Evolutionary conservation across 1,140 invertebrate species (phyloP), one percentile per base, ranked within the genome.

Genomic region (Drepana arcuata): DNA sequence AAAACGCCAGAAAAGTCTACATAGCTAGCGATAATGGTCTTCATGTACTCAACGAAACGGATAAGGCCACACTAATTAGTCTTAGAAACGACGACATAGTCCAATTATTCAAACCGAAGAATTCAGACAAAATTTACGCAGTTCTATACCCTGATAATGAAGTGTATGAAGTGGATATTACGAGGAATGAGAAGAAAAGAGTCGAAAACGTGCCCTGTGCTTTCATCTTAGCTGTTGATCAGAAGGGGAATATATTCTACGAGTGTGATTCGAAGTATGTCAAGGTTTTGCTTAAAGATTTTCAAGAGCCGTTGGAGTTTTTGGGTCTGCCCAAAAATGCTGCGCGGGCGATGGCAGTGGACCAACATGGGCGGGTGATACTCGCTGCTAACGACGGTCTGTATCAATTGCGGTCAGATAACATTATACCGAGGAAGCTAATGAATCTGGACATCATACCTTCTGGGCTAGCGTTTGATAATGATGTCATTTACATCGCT

Each of bases 201-300:
- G 25, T 82, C 1, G 67, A 74, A 11, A 40, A 69, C 26, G 44
- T 82, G 0, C 73, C 71, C 0, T 82, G 72, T 36, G 72, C 74
- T 4, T 78, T 57, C 16, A 69, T 79, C 14, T 6, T 82, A 14
- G 69, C 67, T 14, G 73, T 78, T 1, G 78, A 82, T 35, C 37
- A 40, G 3, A 42, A 67, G 0, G 64, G 63, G 1, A 82, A 82
- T 60, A 46, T 82, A 24, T 82, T 48, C 40, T 82, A 72, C 9
- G 74, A 82, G 58, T 79, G 78, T 21, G 73, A 82, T 48, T 69
- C 72, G 0, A 79, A 82, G 32, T 79, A 77, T 28, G 65, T 82
- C 4, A 79, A 78, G 34, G 61, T 82, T 23, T 33, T 79, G 23
- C 45, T 79, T 0, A 78, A 68, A 66, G 72, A 55, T 30, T 82